Conservation (phyloP, 2,888 invertebrate genomes). For the Lydus trimaculatus region DNA sequence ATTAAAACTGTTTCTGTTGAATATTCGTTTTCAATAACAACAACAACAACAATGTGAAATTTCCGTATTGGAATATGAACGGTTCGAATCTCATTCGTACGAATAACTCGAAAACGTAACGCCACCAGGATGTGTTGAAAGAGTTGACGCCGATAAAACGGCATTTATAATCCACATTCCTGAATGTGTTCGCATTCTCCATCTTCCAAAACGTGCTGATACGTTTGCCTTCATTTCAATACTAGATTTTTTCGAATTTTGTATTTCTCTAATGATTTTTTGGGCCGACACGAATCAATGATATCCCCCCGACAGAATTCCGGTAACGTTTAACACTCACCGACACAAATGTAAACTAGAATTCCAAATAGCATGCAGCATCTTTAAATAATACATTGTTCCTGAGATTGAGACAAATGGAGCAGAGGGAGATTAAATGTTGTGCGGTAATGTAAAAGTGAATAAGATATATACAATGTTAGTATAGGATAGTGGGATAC, state of each 20-base stretch:
- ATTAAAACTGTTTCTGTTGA: no score
- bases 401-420: slow-evolving; percentile 62
- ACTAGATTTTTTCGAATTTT: background rate
- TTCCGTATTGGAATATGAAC: no score
- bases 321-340: slow-evolving; percentile 35
- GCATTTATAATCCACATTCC: no score
- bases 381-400: slow-evolving; percentile 62
- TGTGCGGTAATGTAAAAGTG: slow-evolving; percentile 43
- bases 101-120: no score
- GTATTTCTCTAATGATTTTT: background rate
- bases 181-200: slow-evolving; percentile 49
- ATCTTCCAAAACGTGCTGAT: slow-evolving; percentile 43
- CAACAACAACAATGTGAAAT: no score
- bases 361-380: slow-evolving; percentile 41
- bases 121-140: no score
- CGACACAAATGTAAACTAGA: slow-evolving; percentile 40
- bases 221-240: background rate
- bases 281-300: background rate
- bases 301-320: background rate
- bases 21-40: no score
- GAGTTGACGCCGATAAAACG: no score
- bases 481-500: slow-evolving; percentile 39
- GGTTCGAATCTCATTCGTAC: no score
- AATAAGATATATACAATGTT: slow-evolving; percentile 36
- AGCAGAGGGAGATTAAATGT: slow-evolving; percentile 58